Percentiles rank a stretch among this genome's conserved stretches.
Evolutionary conservation across 2,888 invertebrate genomes (phyloP).

Genomic region (Matsumyia berberina): DNA sequence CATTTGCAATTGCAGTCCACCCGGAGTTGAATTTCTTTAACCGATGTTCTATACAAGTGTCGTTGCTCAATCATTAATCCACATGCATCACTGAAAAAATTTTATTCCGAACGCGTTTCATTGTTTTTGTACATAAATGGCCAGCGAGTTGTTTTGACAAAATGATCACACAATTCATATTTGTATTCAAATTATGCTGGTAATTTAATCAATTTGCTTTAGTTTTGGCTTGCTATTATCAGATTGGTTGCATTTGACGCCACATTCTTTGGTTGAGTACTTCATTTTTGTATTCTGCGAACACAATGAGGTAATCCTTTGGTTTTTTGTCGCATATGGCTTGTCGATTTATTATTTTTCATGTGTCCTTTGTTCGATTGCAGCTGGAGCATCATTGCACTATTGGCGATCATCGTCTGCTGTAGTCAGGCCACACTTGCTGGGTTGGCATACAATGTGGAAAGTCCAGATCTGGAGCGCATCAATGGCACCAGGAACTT

Average conservation of each 20-base stretch:
- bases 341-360: neutral
- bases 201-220: constrained; percentile 44
- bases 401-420: constrained; percentile 22
- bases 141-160: constrained; percentile 48
- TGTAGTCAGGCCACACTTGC: neutral
- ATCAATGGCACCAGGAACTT: constrained; percentile 87
- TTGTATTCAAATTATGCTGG: constrained; percentile 63
- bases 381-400: constrained; percentile 17
- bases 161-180: constrained; percentile 54
- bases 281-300: constrained; percentile 8
- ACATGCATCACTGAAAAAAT: constrained; percentile 35
- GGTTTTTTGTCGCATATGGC: neutral
- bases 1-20: constrained; percentile 19
- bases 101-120: constrained; percentile 64
- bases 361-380: constrained; percentile 6
- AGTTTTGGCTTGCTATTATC: constrained; percentile 42
- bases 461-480: constrained; percentile 84
- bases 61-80: constrained; percentile 13
- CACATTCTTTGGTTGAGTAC: constrained; percentile 14
- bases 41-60: neutral
- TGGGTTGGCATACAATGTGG: constrained; percentile 34
- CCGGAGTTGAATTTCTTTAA: neutral
- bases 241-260: constrained; percentile 37
- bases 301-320: constrained; percentile 62
- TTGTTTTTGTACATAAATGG: constrained; percentile 51